A percentile compares a stretch with the other conserved stretches of the same genome.
These are phyloP conservation scores for Auanema sp. DNA, from an alignment of 2,888 invertebrate species.

Conservation along the genomic window DNA sequence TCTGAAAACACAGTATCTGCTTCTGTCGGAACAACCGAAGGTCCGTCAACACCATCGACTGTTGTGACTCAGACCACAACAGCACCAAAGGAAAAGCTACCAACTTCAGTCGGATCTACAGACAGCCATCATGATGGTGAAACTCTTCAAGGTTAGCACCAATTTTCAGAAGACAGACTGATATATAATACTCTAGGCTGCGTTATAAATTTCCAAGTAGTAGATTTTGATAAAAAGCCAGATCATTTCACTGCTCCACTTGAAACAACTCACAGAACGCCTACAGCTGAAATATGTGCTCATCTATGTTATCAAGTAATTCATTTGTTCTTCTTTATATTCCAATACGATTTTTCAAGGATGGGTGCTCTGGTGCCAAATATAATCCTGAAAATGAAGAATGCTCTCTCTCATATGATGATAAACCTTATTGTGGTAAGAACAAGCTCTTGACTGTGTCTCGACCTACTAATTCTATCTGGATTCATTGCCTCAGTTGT, in stretches of 20 bases:
- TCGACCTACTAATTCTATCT: conserved; percentile 28
- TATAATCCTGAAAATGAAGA: conserved; percentile 37
- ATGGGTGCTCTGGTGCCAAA: conserved; percentile 54
- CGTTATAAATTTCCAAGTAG: conserved; percentile 52
- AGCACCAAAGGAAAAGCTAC: not conserved
- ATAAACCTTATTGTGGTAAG: conserved; percentile 43
- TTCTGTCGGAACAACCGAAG: not conserved
- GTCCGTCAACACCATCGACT: not conserved
- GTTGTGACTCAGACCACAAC: not conserved
- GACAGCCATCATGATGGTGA: too few relatives aligned
- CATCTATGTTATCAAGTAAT: conserved; percentile 49
- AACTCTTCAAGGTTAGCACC: too few relatives aligned
- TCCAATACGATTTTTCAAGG: conserved; percentile 24
- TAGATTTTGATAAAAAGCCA: conserved; percentile 34
- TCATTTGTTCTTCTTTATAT: not conserved
- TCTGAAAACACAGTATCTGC: not conserved
- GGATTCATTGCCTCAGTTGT: conserved; percentile 57
- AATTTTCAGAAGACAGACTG: too few relatives aligned
- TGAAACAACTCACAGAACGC: conserved; percentile 34
- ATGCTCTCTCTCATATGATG: conserved; percentile 52
- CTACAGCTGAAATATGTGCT: conserved; percentile 49
- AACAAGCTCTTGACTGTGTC: conserved; percentile 31
- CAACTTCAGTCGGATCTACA: not conserved
- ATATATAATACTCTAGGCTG: conserved; percentile 31
- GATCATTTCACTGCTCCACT: conserved; percentile 44